Percentiles rank a stretch among this genome's conserved stretches.
phyloP scores from a whole-genome alignment of 2,113 vertebrate species.

The Propithecus coquereli region DNA sequence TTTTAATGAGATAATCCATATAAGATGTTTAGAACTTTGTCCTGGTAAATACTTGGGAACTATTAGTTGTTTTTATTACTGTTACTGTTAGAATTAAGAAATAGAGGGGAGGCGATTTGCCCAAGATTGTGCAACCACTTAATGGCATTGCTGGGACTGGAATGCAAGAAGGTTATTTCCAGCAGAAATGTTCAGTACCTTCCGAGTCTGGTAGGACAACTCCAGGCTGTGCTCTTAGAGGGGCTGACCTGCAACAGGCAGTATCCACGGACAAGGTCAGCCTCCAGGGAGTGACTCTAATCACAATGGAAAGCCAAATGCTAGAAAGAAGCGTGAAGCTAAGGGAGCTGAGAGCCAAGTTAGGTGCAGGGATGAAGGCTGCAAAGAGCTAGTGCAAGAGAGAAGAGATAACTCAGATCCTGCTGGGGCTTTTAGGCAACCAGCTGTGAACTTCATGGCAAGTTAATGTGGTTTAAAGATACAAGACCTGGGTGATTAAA shows the following conservation, averaged over 20 bases:
- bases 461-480: neutral
- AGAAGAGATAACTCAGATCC: neutral
- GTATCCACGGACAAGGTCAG: neutral
- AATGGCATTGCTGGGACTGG: neutral
- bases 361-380: neutral
- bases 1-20: neutral
- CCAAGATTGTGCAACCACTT: neutral
- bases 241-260: neutral
- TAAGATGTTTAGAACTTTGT: neutral
- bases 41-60: neutral
- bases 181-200: neutral
- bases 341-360: neutral
- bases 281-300: neutral
- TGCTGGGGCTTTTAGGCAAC: neutral
- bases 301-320: neutral
- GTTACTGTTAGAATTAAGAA: constrained; percentile 15
- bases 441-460: neutral
- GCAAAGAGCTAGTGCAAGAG: neutral
- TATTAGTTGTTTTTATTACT: constrained; percentile 8
- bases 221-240: neutral
- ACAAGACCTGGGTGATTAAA: neutral
- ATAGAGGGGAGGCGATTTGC: neutral
- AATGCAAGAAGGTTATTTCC: neutral
- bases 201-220: neutral
- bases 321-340: neutral